These are phyloP conservation scores for Brachionus rubens DNA, from an alignment of 1,140 invertebrate genomes.

Conservation along the genomic window DNA sequence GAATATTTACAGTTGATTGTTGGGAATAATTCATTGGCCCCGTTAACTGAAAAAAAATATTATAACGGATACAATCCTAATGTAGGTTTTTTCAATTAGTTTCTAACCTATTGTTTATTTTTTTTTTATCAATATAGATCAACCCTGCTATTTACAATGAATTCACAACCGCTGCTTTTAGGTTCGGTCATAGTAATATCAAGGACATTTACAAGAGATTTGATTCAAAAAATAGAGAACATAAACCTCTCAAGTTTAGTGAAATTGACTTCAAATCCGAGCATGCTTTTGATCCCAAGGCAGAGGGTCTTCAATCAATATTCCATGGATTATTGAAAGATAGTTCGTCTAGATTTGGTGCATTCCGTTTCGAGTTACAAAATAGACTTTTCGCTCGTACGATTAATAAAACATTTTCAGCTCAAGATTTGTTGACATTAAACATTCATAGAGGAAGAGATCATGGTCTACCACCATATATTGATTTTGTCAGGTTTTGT, in stretches of 20 bases:
- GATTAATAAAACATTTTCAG: not conserved
- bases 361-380: not conserved
- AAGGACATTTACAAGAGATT: not conserved
- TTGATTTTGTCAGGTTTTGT: constrained; percentile 3
- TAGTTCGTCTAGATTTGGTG: not conserved
- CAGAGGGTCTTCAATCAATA: constrained; percentile 2
- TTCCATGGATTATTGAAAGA: not conserved
- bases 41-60: not conserved
- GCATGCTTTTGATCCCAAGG: not conserved
- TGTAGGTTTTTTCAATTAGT: not conserved
- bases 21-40: constrained; percentile 60
- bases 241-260: not conserved
- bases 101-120: not conserved
- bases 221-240: not conserved
- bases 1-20: constrained; percentile 90
- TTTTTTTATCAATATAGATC: not conserved
- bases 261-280: constrained; percentile 22
- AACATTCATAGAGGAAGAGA: constrained; percentile 40
- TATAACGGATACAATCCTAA: not conserved
- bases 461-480: constrained; percentile 1
- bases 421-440: not conserved
- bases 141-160: constrained; percentile 26
- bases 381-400: constrained; percentile 23
- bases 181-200: constrained; percentile 43
- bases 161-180: constrained; percentile 42